phyloP scores from a whole-genome alignment of 2,797 vertebrate genomes.

The Bradypodion pumilum region DNA sequence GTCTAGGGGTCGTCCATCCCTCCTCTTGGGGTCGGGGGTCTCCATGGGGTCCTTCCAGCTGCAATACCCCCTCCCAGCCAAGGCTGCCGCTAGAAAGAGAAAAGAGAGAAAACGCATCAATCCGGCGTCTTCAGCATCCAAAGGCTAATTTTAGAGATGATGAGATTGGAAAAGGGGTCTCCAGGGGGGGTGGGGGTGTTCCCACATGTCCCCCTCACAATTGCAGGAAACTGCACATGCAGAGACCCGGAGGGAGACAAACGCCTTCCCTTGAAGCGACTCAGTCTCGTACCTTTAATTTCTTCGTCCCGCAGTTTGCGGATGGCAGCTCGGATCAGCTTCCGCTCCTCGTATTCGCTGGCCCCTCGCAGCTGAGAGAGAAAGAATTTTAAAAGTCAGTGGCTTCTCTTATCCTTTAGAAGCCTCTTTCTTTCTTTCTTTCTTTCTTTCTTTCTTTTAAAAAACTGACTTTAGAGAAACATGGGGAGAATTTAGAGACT shows the following conservation, averaged over 20 bases:
- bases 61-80: constrained; percentile 67
- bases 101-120: not conserved
- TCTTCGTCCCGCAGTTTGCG: constrained; percentile 88
- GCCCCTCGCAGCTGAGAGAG: constrained; percentile 82
- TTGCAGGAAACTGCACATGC: not conserved
- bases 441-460: no score
- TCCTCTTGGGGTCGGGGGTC: constrained; percentile 23
- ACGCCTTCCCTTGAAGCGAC: not conserved
- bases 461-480: no score
- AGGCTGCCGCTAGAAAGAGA: constrained; percentile 64
- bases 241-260: no score
- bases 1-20: constrained; percentile 2
- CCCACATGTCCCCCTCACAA: no score
- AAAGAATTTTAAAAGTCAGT: not conserved
- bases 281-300: constrained; percentile 81
- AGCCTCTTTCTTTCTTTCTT: no score
- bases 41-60: constrained; percentile 26
- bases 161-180: not conserved
- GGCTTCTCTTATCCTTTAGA: no score
- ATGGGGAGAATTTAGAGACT: no score
- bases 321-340: constrained; percentile 92
- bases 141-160: not conserved
- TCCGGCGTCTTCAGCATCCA: not conserved
- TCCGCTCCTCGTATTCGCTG: constrained; percentile 91
- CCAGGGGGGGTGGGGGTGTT: not conserved